Evolutionary conservation across 2,888 invertebrate genomes (phyloP), one percentile per base, ranked within the genome.

Genomic region (Brachyopa scutellaris): DNA sequence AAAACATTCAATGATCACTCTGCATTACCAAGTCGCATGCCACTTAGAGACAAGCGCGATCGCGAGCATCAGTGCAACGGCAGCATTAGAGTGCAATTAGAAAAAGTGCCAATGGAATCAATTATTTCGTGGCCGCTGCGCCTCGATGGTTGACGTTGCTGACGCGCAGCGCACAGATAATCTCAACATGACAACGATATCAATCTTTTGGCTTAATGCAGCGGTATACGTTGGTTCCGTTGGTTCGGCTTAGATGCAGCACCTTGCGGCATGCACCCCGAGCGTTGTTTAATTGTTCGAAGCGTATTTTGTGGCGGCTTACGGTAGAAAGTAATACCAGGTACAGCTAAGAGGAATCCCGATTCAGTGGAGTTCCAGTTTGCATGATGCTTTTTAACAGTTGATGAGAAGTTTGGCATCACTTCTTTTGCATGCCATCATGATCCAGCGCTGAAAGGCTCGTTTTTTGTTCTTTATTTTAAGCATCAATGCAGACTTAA

Each of bases 401-500:
- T 70, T 55, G 31, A 42, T 13, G 33, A 26, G 49, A 26, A 36
- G 33, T 66, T 61, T 55, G 36, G 13, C 38, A 17, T 33, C 11
- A 29, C 51, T 29, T 49, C 33, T 45, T 62, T 57, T 73, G 59
- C 74, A 80, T 69, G 67, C 55, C 42, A 66, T 26, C 57, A 9
- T 8, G 49, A 53, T 19, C 7, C 17, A 31, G 23, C 11, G n/a
- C n/a, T 6, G 2, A 26, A 4, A 26, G 26, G 26, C 7, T 5
- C 11, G 1, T 19, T 40, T 23, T 9, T 31, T 40, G 26, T 21
- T 1, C 0, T 45, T 36, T 11, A 36, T 51, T 49, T 36, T n/a
- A 36, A 21, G 55, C 17, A 26, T 21, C 51, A 29, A 87, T 87
- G 86, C 85, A 84, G 85, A 86, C 85, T 88, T 88, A 88, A 89